Base-by-base conservation (phyloP, 37 sponge, comb jelly and placozoan species). In the Ephydatia muelleri region DNA sequence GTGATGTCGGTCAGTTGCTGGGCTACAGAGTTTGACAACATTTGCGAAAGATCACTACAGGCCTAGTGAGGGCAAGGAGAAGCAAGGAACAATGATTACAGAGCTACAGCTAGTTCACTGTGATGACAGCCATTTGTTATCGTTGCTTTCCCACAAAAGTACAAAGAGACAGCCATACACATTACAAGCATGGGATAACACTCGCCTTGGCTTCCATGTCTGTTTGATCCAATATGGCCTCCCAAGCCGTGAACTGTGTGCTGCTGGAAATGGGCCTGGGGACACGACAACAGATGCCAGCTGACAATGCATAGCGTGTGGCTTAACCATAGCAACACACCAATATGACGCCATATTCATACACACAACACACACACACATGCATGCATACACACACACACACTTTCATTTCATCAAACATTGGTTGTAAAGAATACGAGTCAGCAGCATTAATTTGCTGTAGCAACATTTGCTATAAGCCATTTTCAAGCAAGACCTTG, bases 171-270 rank as follows among this genome's bases (percentile, higher is more conserved):
- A 70, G 71, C 73, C 73, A n/a, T 29, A 13, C 13, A 27, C 73
- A 72, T 26, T 72, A 13, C 16, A 19, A n/a, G 12, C 73, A 72
- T 29, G 28, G 13, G 27, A 13, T 19, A 27, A 13, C 14, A 28
- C 70, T 35, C 27, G 77, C 86, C 79, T 81, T 85, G 1, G 90
- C 82, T 47, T 90, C 86, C n/a, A 67, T 38, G 9, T 90, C 90
- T 28, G 72, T 77, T 32, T 81, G 76, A 9, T 75, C 69, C 6
- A 90, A 27, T 25, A 90, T 33, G 9, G 70, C 69, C 38, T 90
- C 86, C 90, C 90, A 90, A 5, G 86, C 85, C 28, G 23, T 75
- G 86, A 85, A 90, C 35, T 77, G 75, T n/a, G 75, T 82, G 30
- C 78, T 68, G 29, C 33, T 31, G 1, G 65, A 14, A 32, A 84